These are phyloP conservation scores for Aethina tumida DNA, from an alignment of 1,140 invertebrate genomes.

Conservation along the genomic window DNA sequence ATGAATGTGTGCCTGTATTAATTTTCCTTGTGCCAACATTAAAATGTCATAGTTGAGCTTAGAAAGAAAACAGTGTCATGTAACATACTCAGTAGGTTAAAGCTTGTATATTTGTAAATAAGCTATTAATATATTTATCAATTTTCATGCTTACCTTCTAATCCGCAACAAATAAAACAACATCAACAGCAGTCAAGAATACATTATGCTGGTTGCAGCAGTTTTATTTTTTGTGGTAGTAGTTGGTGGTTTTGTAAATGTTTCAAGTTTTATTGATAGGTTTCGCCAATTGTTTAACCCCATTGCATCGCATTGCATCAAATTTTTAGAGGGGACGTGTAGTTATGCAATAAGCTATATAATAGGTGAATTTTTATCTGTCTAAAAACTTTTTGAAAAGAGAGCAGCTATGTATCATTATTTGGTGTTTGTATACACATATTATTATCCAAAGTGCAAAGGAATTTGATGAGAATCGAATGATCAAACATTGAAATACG, in stretches of 20 bases:
- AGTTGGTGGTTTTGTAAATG: slow-evolving; percentile 19
- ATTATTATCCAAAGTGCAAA: too few species aligned
- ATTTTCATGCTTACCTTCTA: slow-evolving; percentile 8
- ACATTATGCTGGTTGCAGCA: background rate
- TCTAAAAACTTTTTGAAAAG: too few species aligned
- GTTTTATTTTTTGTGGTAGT: background rate
- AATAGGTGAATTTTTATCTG: slow-evolving; percentile 18
- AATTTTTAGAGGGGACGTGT: slow-evolving; percentile 27
- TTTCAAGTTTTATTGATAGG: slow-evolving; percentile 27
- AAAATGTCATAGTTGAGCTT: slow-evolving; percentile 22
- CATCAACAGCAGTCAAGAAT: background rate
- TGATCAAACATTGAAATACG: too few species aligned
- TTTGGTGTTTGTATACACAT: too few species aligned
- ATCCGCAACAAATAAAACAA: background rate
- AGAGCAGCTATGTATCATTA: too few species aligned
- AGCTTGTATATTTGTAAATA: slow-evolving; percentile 36
- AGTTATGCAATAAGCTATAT: slow-evolving; percentile 30
- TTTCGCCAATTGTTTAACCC: slow-evolving; percentile 28
- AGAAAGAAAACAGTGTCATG: slow-evolving; percentile 28
- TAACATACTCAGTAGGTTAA: slow-evolving; percentile 32
- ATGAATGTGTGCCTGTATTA: too few species aligned
- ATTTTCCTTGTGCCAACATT: slow-evolving; percentile 28
- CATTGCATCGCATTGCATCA: slow-evolving; percentile 23
- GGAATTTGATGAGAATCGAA: too few species aligned
- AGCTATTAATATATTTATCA: slow-evolving; percentile 19